A percentile compares a stretch with the other conserved stretches of the same genome.
Conservation (phyloP, 2,888 invertebrate genomes). For the Syrphus vitripennis region DNA sequence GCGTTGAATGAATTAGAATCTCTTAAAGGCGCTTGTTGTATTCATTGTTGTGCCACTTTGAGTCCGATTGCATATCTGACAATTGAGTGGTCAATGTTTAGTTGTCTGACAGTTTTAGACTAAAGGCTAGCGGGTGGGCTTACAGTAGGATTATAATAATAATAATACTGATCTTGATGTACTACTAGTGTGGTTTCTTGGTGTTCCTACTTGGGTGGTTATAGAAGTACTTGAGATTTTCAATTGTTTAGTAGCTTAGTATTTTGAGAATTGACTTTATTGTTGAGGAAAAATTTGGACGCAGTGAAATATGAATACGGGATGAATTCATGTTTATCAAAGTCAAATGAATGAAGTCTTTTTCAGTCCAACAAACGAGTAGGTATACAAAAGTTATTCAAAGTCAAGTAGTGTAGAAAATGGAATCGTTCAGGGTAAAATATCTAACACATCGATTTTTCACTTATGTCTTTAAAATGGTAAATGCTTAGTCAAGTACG, state of each 20-base stretch:
- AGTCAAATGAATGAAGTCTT: too few relatives aligned
- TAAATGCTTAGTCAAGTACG: too few relatives aligned
- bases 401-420: too few relatives aligned
- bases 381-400: too few relatives aligned
- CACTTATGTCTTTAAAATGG: too few relatives aligned
- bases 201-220: not conserved
- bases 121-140: conserved; percentile 3
- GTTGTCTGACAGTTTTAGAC: conserved; percentile 37
- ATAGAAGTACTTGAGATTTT: not conserved
- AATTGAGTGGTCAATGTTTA: conserved; percentile 50
- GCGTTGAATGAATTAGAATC: conserved; percentile 24
- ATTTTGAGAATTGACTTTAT: too few relatives aligned
- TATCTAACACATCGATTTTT: too few relatives aligned
- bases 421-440: too few relatives aligned
- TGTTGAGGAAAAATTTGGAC: too few relatives aligned
- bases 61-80: conserved; percentile 34
- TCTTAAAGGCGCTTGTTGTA: conserved; percentile 42
- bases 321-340: too few relatives aligned
- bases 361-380: too few relatives aligned
- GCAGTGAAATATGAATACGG: too few relatives aligned
- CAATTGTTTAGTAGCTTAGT: not conserved
- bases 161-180: not conserved
- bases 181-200: not conserved
- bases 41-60: conserved; percentile 49
- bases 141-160: not conserved